A percentile compares a stretch with the other conserved stretches of the same genome.
Evolutionary conservation across 2,888 invertebrate genomes (phyloP).

Genomic region (Cenopis cana): DNA sequence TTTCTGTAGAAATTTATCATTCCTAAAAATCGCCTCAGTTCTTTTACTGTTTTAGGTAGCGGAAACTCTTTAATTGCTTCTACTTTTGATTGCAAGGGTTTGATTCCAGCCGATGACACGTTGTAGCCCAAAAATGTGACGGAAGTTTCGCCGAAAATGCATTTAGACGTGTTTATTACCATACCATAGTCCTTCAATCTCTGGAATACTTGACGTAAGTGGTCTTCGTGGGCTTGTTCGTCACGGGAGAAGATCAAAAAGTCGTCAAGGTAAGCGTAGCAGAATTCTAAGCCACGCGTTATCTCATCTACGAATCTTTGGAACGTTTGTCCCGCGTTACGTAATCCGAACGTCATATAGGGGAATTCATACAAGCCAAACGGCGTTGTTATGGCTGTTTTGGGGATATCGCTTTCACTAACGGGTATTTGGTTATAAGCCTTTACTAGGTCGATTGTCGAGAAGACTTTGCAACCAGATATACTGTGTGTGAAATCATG

Average conservation of each 20-base stretch:
- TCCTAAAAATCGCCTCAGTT: neutral
- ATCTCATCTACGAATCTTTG: slow-evolving; percentile 1
- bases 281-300: no score
- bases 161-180: neutral
- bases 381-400: neutral
- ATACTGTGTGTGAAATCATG: no score
- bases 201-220: neutral
- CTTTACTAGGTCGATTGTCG: no score
- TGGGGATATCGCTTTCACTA: no score
- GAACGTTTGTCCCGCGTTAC: neutral
- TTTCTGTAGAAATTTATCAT: neutral
- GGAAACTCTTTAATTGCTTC: neutral
- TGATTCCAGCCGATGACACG: neutral
- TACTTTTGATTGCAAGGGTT: neutral
- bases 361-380: slow-evolving; percentile 14
- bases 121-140: neutral
- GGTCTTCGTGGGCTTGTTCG: neutral
- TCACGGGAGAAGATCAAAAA: neutral
- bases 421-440: no score
- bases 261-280: neutral
- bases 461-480: no score
- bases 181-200: neutral
- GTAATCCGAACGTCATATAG: neutral
- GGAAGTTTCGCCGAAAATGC: neutral
- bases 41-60: neutral